phyloP scores from a whole-genome alignment of 2,797 vertebrate species.

The Rhabdophis nuchalis region DNA sequence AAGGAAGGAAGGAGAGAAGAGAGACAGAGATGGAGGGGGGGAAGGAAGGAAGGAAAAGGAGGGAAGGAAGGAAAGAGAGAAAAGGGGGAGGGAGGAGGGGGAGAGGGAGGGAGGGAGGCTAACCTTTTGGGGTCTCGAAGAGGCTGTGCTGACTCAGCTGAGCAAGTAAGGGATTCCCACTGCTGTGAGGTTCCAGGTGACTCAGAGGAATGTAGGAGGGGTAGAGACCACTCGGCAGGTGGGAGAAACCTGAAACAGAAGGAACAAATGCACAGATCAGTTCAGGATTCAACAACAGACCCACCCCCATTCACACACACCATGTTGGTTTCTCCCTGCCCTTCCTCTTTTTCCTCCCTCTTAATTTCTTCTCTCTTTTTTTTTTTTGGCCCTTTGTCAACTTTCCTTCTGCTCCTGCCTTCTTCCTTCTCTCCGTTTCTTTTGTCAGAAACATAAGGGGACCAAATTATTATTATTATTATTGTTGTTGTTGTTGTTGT shows the following conservation, averaged over 20 bases:
- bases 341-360: background rate
- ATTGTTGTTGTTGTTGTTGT: too few relatives aligned
- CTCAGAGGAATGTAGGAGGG: conserved; percentile 90
- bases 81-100: too few relatives aligned
- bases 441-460: background rate
- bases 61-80: too few relatives aligned
- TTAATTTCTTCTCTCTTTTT: background rate
- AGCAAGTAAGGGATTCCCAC: conserved; percentile 73
- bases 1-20: background rate
- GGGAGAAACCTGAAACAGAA: conserved; percentile 80
- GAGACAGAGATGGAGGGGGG: too few relatives aligned
- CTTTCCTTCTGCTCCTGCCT: background rate
- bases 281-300: background rate
- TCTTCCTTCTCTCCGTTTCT: background rate
- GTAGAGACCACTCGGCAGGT: conserved; percentile 86
- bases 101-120: conserved; percentile 51
- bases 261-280: background rate
- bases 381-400: background rate
- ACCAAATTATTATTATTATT: too few relatives aligned
- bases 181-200: conserved; percentile 83
- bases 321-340: background rate
- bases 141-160: conserved; percentile 87
- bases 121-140: conserved; percentile 93
- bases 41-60: too few relatives aligned
- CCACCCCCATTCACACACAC: too few relatives aligned